Conservation (phyloP, 2,888 invertebrate species). For the Sminthurinus aureus region DNA sequence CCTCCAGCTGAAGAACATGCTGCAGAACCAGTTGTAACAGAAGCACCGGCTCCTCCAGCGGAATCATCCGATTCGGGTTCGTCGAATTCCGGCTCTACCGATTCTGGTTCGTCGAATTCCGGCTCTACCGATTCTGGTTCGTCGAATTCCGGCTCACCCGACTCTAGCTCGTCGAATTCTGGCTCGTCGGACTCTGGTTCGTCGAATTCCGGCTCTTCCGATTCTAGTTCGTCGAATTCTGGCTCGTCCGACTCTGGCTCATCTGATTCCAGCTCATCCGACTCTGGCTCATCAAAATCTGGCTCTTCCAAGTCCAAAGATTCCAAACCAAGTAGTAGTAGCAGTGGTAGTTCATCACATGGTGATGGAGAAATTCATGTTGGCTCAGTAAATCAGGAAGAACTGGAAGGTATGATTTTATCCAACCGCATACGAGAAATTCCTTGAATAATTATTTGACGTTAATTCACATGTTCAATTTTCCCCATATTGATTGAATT, state of each 20-base stretch:
- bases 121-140: not conserved
- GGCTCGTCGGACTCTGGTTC: not conserved
- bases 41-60: conserved; percentile 12
- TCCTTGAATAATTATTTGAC: too few relatives aligned
- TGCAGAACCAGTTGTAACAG: conserved; percentile 2
- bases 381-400: not conserved
- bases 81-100: not conserved
- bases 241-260: not conserved
- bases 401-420: not conserved
- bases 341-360: not conserved
- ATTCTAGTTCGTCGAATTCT: not conserved
- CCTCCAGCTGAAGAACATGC: not conserved
- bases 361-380: not conserved
- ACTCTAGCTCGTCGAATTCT: not conserved
- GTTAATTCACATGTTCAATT: too few relatives aligned
- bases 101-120: not conserved
- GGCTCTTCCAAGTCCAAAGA: too few relatives aligned
- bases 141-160: not conserved
- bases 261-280: not conserved
- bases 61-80: not conserved
- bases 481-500: too few relatives aligned
- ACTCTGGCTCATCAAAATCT: too few relatives aligned
- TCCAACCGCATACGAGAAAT: too few relatives aligned
- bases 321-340: not conserved
- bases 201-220: not conserved